Conservation (phyloP, 2,888 invertebrate genomes). For the Ephialtes manifestator region DNA sequence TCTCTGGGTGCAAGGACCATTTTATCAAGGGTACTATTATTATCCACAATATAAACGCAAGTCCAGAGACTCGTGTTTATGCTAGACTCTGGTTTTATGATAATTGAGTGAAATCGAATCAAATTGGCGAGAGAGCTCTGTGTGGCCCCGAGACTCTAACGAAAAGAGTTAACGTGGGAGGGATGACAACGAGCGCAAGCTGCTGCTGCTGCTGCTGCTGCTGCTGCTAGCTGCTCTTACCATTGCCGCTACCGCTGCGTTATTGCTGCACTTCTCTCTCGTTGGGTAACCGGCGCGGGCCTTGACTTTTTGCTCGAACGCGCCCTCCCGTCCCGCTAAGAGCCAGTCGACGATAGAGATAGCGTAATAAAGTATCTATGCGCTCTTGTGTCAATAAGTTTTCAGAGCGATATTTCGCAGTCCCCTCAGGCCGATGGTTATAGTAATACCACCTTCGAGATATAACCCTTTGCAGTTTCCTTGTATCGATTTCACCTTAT, state of each 20-base stretch:
- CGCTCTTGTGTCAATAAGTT: constrained; percentile 55
- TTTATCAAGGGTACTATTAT: constrained; percentile 12
- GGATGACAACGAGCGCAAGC: constrained; percentile 58
- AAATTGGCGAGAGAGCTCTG: constrained; percentile 56
- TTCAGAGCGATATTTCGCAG: constrained; percentile 46
- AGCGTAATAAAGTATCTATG: constrained; percentile 53
- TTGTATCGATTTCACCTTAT: constrained; percentile 56
- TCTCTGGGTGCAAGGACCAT: not conserved
- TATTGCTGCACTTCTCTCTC: constrained; percentile 63
- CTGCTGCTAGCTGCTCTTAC: not conserved
- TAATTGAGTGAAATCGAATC: constrained; percentile 68
- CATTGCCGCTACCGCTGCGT: constrained; percentile 43
- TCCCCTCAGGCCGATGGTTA: not conserved
- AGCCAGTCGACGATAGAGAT: constrained; percentile 23
- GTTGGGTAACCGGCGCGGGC: constrained; percentile 56
- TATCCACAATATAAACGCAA: constrained; percentile 21
- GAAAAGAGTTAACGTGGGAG: constrained; percentile 68
- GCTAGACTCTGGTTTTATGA: constrained; percentile 52
- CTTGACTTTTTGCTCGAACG: constrained; percentile 69
- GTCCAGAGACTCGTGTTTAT: constrained; percentile 34
- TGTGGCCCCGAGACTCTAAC: constrained; percentile 60
- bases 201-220: constrained; percentile 44
- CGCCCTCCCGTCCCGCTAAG: constrained; percentile 15
- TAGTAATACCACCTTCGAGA: constrained; percentile 42
- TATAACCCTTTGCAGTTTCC: constrained; percentile 29